Evolutionary conservation across 2,113 vertebrate genomes (phyloP), one percentile per base, ranked within the genome.

Genomic region (Petromus typicus): DNA sequence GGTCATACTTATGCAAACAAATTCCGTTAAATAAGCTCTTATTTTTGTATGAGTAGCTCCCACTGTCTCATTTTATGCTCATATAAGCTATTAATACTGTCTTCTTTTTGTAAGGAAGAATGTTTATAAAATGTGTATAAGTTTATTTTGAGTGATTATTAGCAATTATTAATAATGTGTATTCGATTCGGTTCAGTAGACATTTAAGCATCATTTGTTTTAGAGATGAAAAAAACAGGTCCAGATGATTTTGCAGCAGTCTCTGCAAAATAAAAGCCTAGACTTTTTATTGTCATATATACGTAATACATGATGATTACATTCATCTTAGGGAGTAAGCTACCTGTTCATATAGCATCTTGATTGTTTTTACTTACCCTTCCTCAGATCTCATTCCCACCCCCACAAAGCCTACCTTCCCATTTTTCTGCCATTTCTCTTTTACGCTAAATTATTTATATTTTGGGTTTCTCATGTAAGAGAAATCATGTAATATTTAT

Each of bases 71-170:
- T 84, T 94, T 93, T 66, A 83, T 9, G 63, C 93, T 88, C 32
- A 84, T 66, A 20, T 34, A 84, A 89, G 75, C 66, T 95, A 43
- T 93, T 86, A 93, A 43, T 89, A 34, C 40, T 90, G 78, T 93
- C 86, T 81, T 88, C 71, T 93, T 96, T 91, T 93, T 92, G 69
- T 94, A 59, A 32, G 66, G 84, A 76, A 91, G 32, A 16, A 48
- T 96, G 67, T 71, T 86, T 86, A 22, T 88, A 81, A 96, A 56
- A 80, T 48, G 48, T 86, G 12, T 54, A 5, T 95, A 78, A 56
- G 43, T 92, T 94, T 89, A 88, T 90, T 82, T 95, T 88, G 81
- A 89, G 43, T 95, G 37, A 88, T 79, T 81, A 27, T 85, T 82
- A 71, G 67, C 40, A 78, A 22, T 95, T 89, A 86, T 85, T 57